Evolutionary conservation across 2,888 invertebrate species (phyloP).

Genomic region (Drosophila quinaria): DNA sequence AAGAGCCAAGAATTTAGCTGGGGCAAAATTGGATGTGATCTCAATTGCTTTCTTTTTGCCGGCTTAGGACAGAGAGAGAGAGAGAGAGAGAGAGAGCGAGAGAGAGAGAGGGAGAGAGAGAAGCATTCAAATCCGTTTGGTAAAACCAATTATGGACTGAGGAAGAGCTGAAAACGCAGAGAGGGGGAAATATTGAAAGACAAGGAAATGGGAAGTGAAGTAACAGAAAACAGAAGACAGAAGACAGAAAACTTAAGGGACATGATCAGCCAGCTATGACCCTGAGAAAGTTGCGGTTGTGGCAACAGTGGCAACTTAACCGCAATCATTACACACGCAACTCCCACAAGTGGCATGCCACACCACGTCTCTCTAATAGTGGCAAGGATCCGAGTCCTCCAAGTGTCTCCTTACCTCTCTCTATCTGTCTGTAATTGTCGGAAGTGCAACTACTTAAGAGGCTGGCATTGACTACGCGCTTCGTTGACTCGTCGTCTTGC

Average conservation of each 20-base stretch:
- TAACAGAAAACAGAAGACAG: neutral
- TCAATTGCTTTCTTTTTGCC: slow-evolving; percentile 17
- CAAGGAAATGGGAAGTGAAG: neutral
- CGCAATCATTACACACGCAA: slow-evolving; percentile 74
- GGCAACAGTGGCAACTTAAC: slow-evolving; percentile 42
- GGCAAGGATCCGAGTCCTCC: slow-evolving; percentile 30
- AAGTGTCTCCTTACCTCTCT: slow-evolving; percentile 2
- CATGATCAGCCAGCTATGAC: slow-evolving; percentile 70
- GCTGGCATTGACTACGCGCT: slow-evolving; percentile 60
- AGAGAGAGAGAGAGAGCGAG: neutral
- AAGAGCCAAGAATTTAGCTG: neutral
- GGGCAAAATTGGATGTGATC: slow-evolving; percentile 22
- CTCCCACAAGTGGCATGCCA: slow-evolving; percentile 55
- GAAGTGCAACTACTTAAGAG: slow-evolving; percentile 70
- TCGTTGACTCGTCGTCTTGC: slow-evolving; percentile 42
- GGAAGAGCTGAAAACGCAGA: neutral
- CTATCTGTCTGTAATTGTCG: slow-evolving; percentile 60
- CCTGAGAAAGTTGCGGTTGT: slow-evolving; percentile 63
- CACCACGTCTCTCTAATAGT: neutral
- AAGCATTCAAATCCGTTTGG: slow-evolving; percentile 13
- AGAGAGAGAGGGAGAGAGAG: no score
- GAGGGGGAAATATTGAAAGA: neutral
- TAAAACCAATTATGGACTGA: slow-evolving; percentile 35
- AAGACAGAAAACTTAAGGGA: neutral
- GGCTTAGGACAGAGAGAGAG: slow-evolving; percentile 15